phyloP scores from a whole-genome alignment of 23 tunicate genomes.

The Styela clava region DNA sequence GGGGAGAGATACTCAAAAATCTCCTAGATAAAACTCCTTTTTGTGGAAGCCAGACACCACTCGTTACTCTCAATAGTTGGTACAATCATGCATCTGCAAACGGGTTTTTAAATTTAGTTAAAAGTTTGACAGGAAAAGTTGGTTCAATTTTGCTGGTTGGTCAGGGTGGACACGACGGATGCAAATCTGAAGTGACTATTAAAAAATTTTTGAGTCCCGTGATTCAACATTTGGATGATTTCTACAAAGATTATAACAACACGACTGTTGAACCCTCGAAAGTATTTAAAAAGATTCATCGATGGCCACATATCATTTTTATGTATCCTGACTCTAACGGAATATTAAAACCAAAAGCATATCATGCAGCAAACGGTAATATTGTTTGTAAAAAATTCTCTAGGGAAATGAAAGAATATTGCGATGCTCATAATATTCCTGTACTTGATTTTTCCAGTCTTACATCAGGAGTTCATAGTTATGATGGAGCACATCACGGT shows the following conservation, averaged over 20 bases:
- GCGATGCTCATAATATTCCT: not conserved
- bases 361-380: not conserved
- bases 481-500: constrained; percentile 80
- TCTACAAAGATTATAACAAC: not conserved
- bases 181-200: not conserved
- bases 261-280: not conserved
- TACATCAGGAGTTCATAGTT: constrained; percentile 40
- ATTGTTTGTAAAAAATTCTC: not conserved
- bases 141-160: not conserved
- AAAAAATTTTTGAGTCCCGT: not conserved
- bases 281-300: not conserved
- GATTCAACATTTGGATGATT: not conserved
- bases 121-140: constrained; percentile 5
- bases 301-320: constrained; percentile 14
- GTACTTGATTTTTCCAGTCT: constrained; percentile 31
- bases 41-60: not conserved
- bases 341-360: not conserved
- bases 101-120: not conserved
- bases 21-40: constrained; percentile 4
- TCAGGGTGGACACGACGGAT: not conserved
- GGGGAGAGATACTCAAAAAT: not conserved
- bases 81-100: not conserved
- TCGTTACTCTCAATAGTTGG: not conserved
- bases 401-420: not conserved
- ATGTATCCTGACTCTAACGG: constrained; percentile 5